Evolutionary conservation across 53 echinoderm and acorn worm species (phyloP).

Genomic region (Apostichopus leukothele): DNA sequence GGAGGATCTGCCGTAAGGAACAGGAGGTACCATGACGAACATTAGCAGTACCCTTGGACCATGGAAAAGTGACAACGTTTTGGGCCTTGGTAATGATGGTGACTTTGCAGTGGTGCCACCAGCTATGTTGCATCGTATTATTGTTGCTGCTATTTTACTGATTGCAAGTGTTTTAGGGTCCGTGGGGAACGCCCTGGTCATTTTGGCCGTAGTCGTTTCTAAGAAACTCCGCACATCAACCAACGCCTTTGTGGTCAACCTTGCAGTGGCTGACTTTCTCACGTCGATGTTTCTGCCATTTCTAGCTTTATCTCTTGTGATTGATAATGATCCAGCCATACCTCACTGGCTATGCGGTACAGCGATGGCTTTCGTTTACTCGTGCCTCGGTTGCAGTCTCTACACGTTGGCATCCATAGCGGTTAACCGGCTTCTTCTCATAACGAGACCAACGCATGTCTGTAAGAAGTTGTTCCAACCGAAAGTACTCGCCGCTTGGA

Average conservation of each 20-base stretch:
- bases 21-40: no score
- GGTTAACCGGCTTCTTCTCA: constrained; percentile 73
- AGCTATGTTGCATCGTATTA: constrained; percentile 43
- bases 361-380: constrained; percentile 62
- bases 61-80: no score
- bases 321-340: constrained; percentile 61
- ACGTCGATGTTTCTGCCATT: constrained; percentile 78
- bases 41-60: no score
- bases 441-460: constrained; percentile 60
- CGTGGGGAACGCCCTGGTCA: constrained; percentile 79
- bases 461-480: constrained; percentile 68
- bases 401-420: constrained; percentile 82
- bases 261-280: constrained; percentile 80
- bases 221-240: constrained; percentile 83
- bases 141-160: constrained; percentile 50
- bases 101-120: neutral
- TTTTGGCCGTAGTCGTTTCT: constrained; percentile 71
- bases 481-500: constrained; percentile 62
- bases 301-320: constrained; percentile 62
- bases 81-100: neutral
- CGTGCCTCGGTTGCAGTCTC: constrained; percentile 74
- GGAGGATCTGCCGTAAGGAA: no score
- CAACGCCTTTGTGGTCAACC: constrained; percentile 92
- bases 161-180: constrained; percentile 56
- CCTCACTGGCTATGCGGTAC: constrained; percentile 64